These are phyloP conservation scores for Heliconius congener DNA, from an alignment of 1,140 invertebrate species.

Conservation along the genomic window DNA sequence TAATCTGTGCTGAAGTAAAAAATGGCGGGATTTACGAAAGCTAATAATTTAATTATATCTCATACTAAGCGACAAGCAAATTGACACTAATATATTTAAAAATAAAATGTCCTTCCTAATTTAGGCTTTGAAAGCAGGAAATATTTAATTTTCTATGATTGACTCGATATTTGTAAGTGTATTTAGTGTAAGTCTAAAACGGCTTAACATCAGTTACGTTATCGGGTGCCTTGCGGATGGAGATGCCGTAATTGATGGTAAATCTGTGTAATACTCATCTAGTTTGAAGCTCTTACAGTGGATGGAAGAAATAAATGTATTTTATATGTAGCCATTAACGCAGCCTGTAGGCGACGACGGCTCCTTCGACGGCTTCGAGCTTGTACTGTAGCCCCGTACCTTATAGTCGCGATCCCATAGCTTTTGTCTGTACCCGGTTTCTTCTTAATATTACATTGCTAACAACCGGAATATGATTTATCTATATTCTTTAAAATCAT, in stretches of 20 bases:
- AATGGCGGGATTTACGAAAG: background rate
- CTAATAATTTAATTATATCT: background rate
- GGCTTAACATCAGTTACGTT: background rate
- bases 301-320: constrained; percentile 71
- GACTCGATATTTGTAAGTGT: background rate
- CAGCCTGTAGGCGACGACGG: constrained; percentile 42
- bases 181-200: constrained; percentile 1
- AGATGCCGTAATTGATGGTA: constrained; percentile 15
- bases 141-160: background rate
- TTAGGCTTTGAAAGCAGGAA: background rate
- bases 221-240: background rate
- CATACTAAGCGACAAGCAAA: background rate
- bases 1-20: background rate
- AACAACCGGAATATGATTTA: background rate
- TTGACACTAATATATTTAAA: background rate
- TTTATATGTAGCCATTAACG: constrained; percentile 63
- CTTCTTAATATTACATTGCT: background rate
- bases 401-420: constrained; percentile 18
- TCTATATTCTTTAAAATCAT: background rate
- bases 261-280: constrained; percentile 39
- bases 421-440: constrained; percentile 10
- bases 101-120: background rate
- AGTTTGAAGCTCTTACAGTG: constrained; percentile 48
- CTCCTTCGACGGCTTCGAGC: constrained; percentile 64
- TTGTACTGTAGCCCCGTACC: constrained; percentile 54